phyloP scores from a whole-genome alignment of 2,797 vertebrate genomes.

The Kryptopterus vitreolus region DNA sequence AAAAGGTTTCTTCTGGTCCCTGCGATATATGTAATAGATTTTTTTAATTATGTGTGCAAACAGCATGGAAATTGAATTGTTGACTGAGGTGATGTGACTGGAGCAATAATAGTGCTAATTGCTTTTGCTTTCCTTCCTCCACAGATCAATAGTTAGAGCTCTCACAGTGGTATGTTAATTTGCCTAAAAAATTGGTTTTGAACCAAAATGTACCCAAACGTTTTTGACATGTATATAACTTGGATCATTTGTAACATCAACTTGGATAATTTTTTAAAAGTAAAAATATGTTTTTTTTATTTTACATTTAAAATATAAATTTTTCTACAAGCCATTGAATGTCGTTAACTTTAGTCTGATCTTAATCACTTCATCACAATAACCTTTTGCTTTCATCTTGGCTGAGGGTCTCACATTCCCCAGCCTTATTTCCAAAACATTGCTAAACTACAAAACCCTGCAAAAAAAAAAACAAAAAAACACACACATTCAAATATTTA shows the following conservation, averaged over 20 bases:
- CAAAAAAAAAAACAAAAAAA: too few relatives aligned
- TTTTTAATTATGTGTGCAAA: slow-evolving; percentile 85
- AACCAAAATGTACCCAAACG: too few relatives aligned
- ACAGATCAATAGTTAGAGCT: slow-evolving; percentile 73
- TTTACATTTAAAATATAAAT: neutral
- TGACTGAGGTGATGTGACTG: slow-evolving; percentile 75
- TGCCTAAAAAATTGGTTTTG: slow-evolving; percentile 45
- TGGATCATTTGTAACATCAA: too few relatives aligned
- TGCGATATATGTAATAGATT: slow-evolving; percentile 82
- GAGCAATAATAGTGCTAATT: slow-evolving; percentile 76
- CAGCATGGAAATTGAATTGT: slow-evolving; percentile 79
- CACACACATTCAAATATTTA: slow-evolving; percentile 91
- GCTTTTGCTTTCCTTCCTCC: slow-evolving; percentile 69
- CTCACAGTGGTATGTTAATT: slow-evolving; percentile 58
- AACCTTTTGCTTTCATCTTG: slow-evolving; percentile 13
- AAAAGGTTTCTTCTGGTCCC: slow-evolving; percentile 71
- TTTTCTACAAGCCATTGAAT: slow-evolving; percentile 22
- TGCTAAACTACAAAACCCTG: slow-evolving; percentile 82
- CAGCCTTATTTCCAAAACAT: slow-evolving; percentile 58
- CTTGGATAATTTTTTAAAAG: too few relatives aligned
- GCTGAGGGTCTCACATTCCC: slow-evolving; percentile 56
- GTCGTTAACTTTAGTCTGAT: slow-evolving; percentile 27
- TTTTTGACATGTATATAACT: too few relatives aligned
- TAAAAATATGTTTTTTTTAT: neutral
- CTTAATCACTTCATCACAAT: slow-evolving; percentile 23